These are phyloP conservation scores for Dermatophagoides farinae DNA, from an alignment of 1,140 invertebrate genomes.

Conservation along the genomic window DNA sequence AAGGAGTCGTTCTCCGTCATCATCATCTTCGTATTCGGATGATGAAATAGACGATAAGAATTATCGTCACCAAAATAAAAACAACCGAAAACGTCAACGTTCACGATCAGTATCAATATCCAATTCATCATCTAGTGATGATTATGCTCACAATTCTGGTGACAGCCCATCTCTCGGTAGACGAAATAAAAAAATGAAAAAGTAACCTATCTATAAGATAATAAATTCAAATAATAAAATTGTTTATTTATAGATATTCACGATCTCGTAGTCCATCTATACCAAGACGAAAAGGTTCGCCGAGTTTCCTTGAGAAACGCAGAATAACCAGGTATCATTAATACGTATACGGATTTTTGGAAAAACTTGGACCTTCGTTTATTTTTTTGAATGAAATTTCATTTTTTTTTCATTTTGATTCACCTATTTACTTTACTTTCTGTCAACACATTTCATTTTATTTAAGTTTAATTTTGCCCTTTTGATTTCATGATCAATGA, in stretches of 20 bases:
- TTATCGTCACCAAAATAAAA: background rate
- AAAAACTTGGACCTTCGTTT: background rate
- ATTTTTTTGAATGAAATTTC: constrained; percentile 10
- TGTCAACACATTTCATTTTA: background rate
- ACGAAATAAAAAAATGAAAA: background rate
- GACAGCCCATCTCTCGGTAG: background rate
- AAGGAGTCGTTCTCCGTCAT: background rate
- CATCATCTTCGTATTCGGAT: background rate
- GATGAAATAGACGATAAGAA: background rate
- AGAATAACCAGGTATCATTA: constrained; percentile 60
- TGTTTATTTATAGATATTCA: constrained; percentile 8
- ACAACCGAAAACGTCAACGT: background rate
- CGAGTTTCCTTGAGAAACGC: constrained; percentile 65
- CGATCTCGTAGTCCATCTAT: constrained; percentile 39
- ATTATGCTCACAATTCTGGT: background rate
- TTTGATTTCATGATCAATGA: background rate
- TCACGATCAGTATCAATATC: background rate
- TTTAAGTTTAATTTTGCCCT: background rate
- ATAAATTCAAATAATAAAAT: background rate
- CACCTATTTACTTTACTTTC: background rate
- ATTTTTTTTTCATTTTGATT: background rate
- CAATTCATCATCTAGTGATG: background rate
- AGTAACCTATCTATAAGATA: background rate
- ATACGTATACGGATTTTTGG: constrained; percentile 14
- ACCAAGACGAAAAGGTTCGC: constrained; percentile 61